These are phyloP conservation scores for Ceriagrion tenellum DNA, from an alignment of 2,888 invertebrate genomes.

Conservation along the genomic window DNA sequence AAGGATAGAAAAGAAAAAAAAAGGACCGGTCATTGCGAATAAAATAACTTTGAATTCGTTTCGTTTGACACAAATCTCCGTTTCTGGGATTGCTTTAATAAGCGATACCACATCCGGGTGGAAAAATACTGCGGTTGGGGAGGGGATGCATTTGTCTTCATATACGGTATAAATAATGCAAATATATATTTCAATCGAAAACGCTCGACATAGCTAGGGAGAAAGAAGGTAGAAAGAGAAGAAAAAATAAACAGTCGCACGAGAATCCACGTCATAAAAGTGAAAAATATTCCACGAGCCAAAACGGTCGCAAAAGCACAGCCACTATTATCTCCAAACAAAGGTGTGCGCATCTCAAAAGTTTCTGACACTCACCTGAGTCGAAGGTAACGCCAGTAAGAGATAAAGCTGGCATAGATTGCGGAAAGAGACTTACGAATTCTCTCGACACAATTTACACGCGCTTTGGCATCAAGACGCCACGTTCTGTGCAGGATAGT, in stretches of 20 bases:
- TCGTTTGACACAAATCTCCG: neutral
- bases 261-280: constrained; percentile 29
- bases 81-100: neutral
- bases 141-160: neutral
- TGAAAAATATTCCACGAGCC: constrained; percentile 21
- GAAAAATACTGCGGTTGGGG: neutral
- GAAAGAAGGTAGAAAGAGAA: neutral
- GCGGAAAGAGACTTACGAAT: too few species aligned
- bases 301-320: neutral
- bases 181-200: neutral
- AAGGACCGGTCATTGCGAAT: neutral
- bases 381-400: too few species aligned
- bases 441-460: too few species aligned
- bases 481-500: too few species aligned
- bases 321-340: neutral
- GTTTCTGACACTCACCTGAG: too few species aligned
- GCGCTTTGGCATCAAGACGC: too few species aligned
- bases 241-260: neutral
- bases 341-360: neutral
- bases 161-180: neutral
- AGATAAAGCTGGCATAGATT: too few species aligned
- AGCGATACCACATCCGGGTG: neutral
- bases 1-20: neutral
- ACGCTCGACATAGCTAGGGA: neutral
- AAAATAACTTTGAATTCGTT: neutral